Evolutionary conservation across 2,113 vertebrate genomes (phyloP).

Genomic region (Tupaia chinensis): DNA sequence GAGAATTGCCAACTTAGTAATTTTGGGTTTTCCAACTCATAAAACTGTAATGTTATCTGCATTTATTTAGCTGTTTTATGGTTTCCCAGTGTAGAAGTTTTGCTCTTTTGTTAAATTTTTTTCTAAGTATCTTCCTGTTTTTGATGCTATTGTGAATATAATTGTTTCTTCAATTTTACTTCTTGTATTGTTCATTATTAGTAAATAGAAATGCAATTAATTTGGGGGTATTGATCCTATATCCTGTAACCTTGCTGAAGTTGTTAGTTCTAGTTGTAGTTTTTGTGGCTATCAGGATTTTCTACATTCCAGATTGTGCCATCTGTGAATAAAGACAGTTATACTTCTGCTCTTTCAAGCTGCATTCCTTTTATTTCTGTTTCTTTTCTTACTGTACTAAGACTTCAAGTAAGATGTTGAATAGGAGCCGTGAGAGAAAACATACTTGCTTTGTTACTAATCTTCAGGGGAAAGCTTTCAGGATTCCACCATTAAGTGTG

Average conservation of each 20-base stretch:
- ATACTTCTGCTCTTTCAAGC: conserved; percentile 28
- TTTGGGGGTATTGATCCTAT: background rate
- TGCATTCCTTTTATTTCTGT: background rate
- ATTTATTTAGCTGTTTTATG: conserved; percentile 35
- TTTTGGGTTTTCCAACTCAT: background rate
- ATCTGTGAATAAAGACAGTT: background rate
- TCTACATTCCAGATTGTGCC: background rate
- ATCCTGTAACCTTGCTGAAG: background rate
- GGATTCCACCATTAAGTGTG: conserved; percentile 12
- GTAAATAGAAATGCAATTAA: background rate
- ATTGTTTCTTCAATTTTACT: conserved; percentile 10
- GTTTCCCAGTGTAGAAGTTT: conserved; percentile 34
- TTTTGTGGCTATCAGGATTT: background rate
- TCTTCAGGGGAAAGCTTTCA: conserved; percentile 30
- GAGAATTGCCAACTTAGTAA: conserved; percentile 22
- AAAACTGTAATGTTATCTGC: background rate
- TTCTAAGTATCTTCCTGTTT: conserved; percentile 36
- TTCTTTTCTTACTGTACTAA: conserved; percentile 28
- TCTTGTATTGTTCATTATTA: conserved; percentile 26
- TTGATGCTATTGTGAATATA: background rate
- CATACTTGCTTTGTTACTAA: background rate
- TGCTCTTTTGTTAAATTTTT: conserved; percentile 27
- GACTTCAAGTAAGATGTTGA: background rate
- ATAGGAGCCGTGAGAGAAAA: background rate
- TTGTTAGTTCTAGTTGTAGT: background rate